Conservation (phyloP, 2,888 invertebrate genomes). For the Galerucella calmariensis region DNA sequence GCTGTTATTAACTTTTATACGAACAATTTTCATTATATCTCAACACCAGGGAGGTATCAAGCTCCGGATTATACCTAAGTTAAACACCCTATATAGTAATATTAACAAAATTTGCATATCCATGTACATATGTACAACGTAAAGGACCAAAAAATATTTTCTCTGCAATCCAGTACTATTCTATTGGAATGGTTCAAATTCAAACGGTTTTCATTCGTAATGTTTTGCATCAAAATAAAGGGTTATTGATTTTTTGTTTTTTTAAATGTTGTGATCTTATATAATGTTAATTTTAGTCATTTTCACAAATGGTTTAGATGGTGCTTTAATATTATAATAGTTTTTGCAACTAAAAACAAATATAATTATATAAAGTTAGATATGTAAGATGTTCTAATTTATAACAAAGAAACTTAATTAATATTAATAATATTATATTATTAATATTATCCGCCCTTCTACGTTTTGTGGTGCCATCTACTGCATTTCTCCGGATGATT, state of each 20-base stretch:
- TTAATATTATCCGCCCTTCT: no score
- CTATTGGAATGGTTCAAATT: no score
- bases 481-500: no score
- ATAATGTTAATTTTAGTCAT: slow-evolving; percentile 27
- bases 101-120: neutral
- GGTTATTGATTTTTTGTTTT: slow-evolving; percentile 18
- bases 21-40: no score
- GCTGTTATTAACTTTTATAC: no score
- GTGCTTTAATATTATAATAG: slow-evolving; percentile 27
- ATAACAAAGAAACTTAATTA: neutral
- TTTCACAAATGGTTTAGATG: slow-evolving; percentile 28
- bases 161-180: no score
- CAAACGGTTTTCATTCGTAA: no score
- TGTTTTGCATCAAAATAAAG: slow-evolving; percentile 12
- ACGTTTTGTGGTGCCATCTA: no score
- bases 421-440: neutral
- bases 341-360: slow-evolving; percentile 12
- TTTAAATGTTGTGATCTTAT: slow-evolving; percentile 25
- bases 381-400: slow-evolving; percentile 14
- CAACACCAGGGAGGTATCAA: no score
- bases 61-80: no score
- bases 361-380: neutral
- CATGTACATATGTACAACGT: neutral
- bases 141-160: no score
- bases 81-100: neutral